Conservation (phyloP, 2,888 invertebrate genomes). For the Litoditis marina region DNA sequence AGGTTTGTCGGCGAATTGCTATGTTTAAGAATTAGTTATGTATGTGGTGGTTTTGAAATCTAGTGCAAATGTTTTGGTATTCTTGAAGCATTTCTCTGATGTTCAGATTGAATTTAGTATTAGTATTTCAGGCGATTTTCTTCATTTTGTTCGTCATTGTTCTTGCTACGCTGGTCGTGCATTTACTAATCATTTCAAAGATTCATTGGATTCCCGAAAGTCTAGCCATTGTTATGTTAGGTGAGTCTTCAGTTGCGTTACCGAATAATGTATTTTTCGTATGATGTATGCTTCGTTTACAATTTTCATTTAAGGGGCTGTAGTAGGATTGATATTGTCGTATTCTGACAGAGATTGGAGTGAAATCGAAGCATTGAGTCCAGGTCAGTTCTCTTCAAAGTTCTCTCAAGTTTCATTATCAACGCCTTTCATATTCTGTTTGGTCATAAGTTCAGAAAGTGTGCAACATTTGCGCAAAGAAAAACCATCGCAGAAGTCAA, state of each 20-base stretch:
- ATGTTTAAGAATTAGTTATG: too few relatives aligned
- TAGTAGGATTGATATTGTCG: slow-evolving; percentile 52
- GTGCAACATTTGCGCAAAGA: too few relatives aligned
- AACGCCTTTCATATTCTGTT: neutral
- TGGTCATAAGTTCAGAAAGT: too few relatives aligned
- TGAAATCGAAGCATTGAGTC: slow-evolving; percentile 46
- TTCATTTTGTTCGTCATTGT: slow-evolving; percentile 93
- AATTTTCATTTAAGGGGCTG: slow-evolving; percentile 38
- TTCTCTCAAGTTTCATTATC: neutral
- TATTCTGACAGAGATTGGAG: slow-evolving; percentile 56
- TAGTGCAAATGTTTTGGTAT: too few relatives aligned
- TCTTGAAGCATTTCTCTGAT: too few relatives aligned
- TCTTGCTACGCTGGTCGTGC: slow-evolving; percentile 87
- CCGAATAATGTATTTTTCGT: neutral
- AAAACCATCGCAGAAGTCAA: too few relatives aligned
- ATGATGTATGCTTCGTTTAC: neutral
- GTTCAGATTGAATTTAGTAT: too few relatives aligned
- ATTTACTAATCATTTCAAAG: slow-evolving; percentile 87
- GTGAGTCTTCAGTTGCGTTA: slow-evolving; percentile 59
- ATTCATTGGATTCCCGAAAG: slow-evolving; percentile 96
- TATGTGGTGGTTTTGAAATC: too few relatives aligned
- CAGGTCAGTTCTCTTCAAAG: slow-evolving; percentile 10
- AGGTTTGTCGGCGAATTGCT: too few relatives aligned
- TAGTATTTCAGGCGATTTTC: slow-evolving; percentile 75
- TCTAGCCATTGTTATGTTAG: slow-evolving; percentile 88